Conservation (phyloP, 2,113 vertebrate species). For the Chlamydotis undulata region DNA sequence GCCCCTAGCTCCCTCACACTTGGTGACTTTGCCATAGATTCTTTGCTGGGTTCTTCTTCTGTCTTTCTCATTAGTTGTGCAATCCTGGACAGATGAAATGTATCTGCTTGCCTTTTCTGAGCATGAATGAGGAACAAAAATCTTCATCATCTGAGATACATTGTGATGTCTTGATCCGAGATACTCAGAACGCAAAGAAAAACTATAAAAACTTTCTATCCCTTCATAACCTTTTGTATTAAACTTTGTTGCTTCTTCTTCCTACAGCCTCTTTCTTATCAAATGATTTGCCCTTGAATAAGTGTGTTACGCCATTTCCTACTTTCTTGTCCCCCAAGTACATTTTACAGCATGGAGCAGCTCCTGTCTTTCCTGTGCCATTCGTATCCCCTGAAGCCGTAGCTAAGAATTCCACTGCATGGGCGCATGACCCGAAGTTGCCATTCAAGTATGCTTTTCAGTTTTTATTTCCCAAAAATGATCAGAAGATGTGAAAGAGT, state of each 20-base stretch:
- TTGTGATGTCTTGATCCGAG: neutral
- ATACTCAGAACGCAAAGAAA: neutral
- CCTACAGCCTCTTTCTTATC: neutral
- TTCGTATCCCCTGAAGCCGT: neutral
- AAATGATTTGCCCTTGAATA: neutral
- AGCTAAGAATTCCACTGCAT: neutral
- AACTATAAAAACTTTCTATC: neutral
- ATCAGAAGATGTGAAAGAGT: constrained; percentile 34
- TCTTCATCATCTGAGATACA: neutral
- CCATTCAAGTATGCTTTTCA: constrained; percentile 14
- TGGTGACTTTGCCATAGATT: neutral
- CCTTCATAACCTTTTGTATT: neutral
- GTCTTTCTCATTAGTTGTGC: neutral
- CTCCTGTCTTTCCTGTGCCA: neutral
- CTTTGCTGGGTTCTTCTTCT: neutral
- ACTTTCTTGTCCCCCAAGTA: neutral
- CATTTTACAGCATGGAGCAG: neutral
- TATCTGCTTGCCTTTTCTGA: neutral
- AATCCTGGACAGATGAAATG: neutral
- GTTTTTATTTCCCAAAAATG: constrained; percentile 34
- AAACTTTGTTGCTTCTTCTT: neutral
- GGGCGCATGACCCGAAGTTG: neutral
- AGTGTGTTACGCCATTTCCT: neutral
- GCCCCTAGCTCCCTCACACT: neutral
- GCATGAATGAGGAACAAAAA: neutral